Evolutionary conservation across 2,113 vertebrate species (phyloP).

Genomic region (Sigmodon hispidus): DNA sequence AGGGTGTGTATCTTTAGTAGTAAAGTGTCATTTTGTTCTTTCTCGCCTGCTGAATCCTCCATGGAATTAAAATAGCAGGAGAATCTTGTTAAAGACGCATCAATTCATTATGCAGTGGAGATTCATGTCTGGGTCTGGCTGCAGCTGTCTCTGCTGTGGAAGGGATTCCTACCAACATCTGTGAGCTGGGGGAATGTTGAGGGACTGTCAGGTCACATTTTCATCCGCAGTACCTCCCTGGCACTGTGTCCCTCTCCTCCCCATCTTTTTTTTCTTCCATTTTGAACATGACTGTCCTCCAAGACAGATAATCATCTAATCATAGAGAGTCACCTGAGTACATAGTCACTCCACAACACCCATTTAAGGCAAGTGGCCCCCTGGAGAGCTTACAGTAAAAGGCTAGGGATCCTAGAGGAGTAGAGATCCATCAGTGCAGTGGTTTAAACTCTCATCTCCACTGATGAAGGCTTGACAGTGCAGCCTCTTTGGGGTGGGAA

Average conservation of each 20-base stretch:
- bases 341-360: no score
- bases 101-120: slow-evolving; percentile 28
- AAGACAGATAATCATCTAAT: neutral
- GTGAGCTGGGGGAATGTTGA: neutral
- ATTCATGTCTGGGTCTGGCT: neutral
- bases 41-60: neutral
- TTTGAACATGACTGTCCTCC: no score
- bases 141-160: accelerated
- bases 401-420: neutral
- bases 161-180: neutral
- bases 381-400: neutral
- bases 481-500: neutral
- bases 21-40: slow-evolving; percentile 69
- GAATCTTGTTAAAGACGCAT: slow-evolving; percentile 60
- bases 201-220: neutral
- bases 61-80: slow-evolving; percentile 57
- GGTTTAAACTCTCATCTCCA: neutral
- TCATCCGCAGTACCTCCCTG: neutral
- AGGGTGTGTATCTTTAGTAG: slow-evolving; percentile 62
- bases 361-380: neutral
- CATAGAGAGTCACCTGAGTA: neutral
- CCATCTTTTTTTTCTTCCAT: neutral
- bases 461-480: neutral
- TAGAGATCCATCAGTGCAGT: neutral
- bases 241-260: neutral